These are phyloP conservation scores for Piprites chloris DNA, from an alignment of 2,113 vertebrate species.

Conservation along the genomic window DNA sequence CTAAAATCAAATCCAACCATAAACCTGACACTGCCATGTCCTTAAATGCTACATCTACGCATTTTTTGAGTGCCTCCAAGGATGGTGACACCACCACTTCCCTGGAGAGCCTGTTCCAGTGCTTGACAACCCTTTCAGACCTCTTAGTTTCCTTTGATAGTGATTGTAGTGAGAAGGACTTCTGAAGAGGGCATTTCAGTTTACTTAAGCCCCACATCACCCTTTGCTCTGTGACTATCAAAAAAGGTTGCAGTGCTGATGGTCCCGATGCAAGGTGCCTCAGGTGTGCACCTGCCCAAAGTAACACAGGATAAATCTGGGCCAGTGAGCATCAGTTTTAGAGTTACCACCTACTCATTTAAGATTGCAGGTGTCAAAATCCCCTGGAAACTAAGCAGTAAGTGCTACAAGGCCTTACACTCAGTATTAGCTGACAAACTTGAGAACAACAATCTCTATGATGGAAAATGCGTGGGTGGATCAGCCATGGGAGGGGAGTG, in stretches of 20 bases:
- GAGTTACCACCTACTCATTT: background rate
- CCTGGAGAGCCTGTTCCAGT: background rate
- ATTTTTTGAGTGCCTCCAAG: background rate
- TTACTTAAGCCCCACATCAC: background rate
- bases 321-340: background rate
- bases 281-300: background rate
- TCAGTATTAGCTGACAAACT: background rate
- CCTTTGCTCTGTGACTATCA: background rate
- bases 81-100: background rate
- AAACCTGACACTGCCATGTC: background rate
- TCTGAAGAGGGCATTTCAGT: background rate
- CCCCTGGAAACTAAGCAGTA: background rate
- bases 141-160: background rate
- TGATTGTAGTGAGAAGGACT: background rate
- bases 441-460: background rate
- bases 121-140: background rate
- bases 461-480: background rate
- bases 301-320: background rate
- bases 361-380: background rate
- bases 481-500: background rate
- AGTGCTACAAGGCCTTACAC: background rate
- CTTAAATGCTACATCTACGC: background rate
- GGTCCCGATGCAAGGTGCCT: background rate
- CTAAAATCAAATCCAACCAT: fast-evolving
- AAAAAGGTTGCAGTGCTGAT: background rate